Evolutionary conservation across 92 coral and sea anemone genomes (phyloP).

Genomic region (Phymanthus crucifer): DNA sequence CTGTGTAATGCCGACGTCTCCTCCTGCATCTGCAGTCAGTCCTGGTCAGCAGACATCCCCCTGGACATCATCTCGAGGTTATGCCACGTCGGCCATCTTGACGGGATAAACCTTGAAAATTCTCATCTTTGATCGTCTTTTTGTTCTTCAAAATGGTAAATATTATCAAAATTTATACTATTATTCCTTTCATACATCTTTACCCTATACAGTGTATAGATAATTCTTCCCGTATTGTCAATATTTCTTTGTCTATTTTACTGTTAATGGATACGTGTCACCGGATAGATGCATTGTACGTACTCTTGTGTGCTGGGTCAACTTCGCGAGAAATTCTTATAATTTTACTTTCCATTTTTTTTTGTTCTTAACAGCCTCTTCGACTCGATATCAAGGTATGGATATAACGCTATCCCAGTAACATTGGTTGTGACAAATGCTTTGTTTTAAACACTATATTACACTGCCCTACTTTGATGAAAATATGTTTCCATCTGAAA

Average conservation of each 20-base stretch:
- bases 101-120: constrained; percentile 23
- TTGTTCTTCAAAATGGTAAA: constrained; percentile 60
- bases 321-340: neutral
- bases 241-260: neutral
- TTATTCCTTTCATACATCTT: neutral
- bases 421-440: neutral
- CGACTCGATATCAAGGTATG: constrained; percentile 86
- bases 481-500: no score
- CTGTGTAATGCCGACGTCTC: constrained; percentile 10
- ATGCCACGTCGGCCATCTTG: constrained; percentile 99
- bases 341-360: neutral
- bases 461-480: no score
- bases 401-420: neutral
- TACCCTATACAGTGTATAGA: neutral
- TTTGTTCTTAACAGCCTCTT: constrained; percentile 62
- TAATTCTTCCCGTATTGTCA: neutral
- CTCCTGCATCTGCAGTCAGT: neutral
- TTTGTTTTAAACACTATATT: neutral
- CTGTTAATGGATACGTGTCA: neutral
- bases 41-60: constrained; percentile 39
- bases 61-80: constrained; percentile 43
- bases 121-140: constrained; percentile 27
- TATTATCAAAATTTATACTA: neutral
- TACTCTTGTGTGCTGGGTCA: neutral
- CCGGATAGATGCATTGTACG: no score